Evolutionary conservation across 1,140 invertebrate species (phyloP).

Genomic region (Zaprionus lachaisei): DNA sequence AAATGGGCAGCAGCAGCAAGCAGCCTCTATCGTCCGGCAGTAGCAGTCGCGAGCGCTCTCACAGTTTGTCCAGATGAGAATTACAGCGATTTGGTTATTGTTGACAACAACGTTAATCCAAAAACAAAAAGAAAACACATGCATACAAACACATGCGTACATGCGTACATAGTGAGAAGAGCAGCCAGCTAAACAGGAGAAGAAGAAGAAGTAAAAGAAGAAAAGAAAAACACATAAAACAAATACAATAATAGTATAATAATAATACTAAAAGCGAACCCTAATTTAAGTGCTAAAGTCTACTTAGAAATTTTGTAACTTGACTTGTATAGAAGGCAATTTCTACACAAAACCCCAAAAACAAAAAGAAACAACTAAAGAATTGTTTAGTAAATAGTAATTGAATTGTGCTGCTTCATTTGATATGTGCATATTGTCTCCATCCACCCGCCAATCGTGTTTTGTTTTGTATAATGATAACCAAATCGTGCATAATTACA

Average conservation of each 20-base stretch:
- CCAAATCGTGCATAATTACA: conserved; percentile 76
- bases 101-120: conserved; percentile 74
- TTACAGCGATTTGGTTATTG: conserved; percentile 85
- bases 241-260: conserved; percentile 37
- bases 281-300: conserved; percentile 70
- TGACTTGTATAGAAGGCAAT: conserved; percentile 73
- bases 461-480: conserved; percentile 77
- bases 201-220: conserved; percentile 32
- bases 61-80: conserved; percentile 84
- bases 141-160: conserved; percentile 55
- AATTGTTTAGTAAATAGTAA: conserved; percentile 43
- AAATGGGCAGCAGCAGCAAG: conserved; percentile 68
- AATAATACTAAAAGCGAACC: conserved; percentile 43
- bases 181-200: conserved; percentile 42
- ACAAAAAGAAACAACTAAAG: conserved; percentile 10
- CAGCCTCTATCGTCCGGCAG: conserved; percentile 79
- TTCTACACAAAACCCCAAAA: conserved; percentile 55
- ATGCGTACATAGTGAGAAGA: conserved; percentile 43
- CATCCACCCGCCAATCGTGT: conserved; percentile 64
- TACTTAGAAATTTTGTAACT: conserved; percentile 65
- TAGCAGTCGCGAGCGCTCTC: conserved; percentile 84
- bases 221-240: conserved; percentile 26
- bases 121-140: conserved; percentile 37
- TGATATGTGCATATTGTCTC: conserved; percentile 54
- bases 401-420: conserved; percentile 40